Conservation (phyloP, 2,113 vertebrate species). For the Papio anubis region DNA sequence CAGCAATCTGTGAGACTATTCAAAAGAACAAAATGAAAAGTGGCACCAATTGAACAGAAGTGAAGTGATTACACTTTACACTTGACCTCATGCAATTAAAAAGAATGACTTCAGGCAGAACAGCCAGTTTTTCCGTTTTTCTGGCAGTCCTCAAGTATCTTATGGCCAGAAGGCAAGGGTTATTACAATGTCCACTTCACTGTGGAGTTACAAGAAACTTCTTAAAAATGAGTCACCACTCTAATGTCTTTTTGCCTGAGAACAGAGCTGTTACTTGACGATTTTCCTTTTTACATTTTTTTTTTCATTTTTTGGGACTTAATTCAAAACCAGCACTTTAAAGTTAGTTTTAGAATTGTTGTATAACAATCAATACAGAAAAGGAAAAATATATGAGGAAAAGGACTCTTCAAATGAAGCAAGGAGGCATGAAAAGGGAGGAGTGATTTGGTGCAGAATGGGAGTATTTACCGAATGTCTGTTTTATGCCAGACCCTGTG, state of each 20-base stretch:
- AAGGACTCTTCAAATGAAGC: background rate
- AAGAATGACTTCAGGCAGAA: constrained; percentile 41
- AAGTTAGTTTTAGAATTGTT: constrained; percentile 3
- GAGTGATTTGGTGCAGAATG: background rate
- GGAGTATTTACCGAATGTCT: background rate
- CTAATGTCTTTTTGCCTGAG: background rate
- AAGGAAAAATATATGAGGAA: constrained; percentile 29
- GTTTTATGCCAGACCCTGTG: background rate
- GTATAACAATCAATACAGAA: background rate
- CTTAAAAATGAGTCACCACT: background rate
- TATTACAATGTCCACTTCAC: constrained; percentile 37
- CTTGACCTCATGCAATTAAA: constrained; percentile 59
- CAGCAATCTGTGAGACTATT: constrained; percentile 11
- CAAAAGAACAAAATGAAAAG: constrained; percentile 59
- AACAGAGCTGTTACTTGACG: constrained; percentile 21
- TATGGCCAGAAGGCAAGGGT: constrained; percentile 16
- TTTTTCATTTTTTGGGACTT: constrained; percentile 36
- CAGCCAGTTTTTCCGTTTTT: constrained; percentile 25
- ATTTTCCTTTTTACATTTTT: constrained; percentile 31
- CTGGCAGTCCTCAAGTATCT: constrained; percentile 33
- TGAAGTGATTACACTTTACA: constrained; percentile 28
- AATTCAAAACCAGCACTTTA: constrained; percentile 41
- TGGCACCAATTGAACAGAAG: constrained; percentile 34
- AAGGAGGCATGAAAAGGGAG: background rate
- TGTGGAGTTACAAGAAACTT: constrained; percentile 49